Base-by-base conservation (phyloP, 2,797 vertebrate genomes). In the Gadopsis marmoratus region DNA sequence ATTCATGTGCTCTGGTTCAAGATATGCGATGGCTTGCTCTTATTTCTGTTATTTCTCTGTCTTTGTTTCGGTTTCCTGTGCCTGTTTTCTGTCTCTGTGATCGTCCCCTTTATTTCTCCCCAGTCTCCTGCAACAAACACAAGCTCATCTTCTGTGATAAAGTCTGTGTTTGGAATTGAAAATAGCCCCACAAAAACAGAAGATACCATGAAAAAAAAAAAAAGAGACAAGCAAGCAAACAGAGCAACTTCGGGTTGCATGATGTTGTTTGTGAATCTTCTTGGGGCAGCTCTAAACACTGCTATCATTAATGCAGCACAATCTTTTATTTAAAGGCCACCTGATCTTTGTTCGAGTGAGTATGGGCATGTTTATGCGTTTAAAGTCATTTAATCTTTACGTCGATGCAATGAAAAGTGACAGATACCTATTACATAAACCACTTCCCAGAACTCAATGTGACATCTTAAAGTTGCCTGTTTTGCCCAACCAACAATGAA, bases 81-180 rank as follows among this genome's bases (percentile, higher is more conserved):
- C 48, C 43, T 43, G n/a, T 48, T 21, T 50, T 39, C 26, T 54
- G 31, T 70, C 17, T 56, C n/a, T 84, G 61, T 61, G 39, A 72
- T 16, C 33, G 26, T 21, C 33, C 6, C 58, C n/a, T 43, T 74
- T 56, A 37, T 59, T 70, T 70, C 55, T 59, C 10, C 56, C 37
- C 78, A 81, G 54, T 79, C 53, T 74, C 35, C 48, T 26, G 64
- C 78, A 81, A 77, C 56, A 86, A 86, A 83, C 60, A 77, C 54
- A 50, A 60, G 48, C 56, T 74, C 73, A 69, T 82, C 50, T 50
- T 67, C 68, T 89, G 85, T 75, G 60, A 79, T 71, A 37, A 65
- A 77, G 41, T 31, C 59, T 73, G 35, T 76, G 72, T 62, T 77
- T 50, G 35, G 62, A 70, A 64, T 62, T 47, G 19, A 59, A 82